Evolutionary conservation across 1,140 invertebrate genomes (phyloP).

Genomic region (Dermatophagoides farinae): DNA sequence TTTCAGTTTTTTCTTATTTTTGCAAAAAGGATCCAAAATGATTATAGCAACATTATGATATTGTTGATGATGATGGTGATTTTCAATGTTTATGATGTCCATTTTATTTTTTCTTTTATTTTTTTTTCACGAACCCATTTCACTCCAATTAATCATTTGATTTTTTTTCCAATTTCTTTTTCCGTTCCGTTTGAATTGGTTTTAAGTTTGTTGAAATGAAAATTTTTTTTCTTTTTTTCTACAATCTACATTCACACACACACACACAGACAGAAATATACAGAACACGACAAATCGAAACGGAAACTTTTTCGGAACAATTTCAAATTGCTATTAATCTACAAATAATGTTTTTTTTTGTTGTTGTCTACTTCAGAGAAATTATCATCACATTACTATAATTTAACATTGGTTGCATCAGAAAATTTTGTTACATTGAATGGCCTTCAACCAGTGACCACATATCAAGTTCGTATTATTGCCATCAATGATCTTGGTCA

Average conservation of each 20-base stretch:
- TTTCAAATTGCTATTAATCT: background rate
- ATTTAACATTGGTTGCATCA: constrained; percentile 37
- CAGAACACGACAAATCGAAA: background rate
- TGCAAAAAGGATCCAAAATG: too few relatives aligned
- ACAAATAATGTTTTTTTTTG: background rate
- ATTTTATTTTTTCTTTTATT: too few relatives aligned
- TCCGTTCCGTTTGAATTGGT: background rate
- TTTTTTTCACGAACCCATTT: background rate
- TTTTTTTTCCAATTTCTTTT: background rate
- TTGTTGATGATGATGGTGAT: too few relatives aligned
- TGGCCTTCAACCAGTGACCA: constrained; percentile 59
- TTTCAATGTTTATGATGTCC: too few relatives aligned
- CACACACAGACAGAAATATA: background rate
- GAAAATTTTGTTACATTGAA: constrained; percentile 53
- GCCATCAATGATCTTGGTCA: constrained; percentile 90
- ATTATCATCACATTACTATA: constrained; percentile 16
- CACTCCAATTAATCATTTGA: constrained; percentile 3
- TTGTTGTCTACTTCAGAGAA: constrained; percentile 13
- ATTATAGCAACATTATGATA: too few relatives aligned
- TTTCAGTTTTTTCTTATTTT: too few relatives aligned
- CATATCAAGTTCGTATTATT: constrained; percentile 83
- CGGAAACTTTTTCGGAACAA: background rate
- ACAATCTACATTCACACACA: background rate
- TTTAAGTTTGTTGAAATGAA: background rate
- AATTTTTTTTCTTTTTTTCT: background rate